Conservation (phyloP, 2,113 vertebrate species). For the Notarius quadriscutis region DNA sequence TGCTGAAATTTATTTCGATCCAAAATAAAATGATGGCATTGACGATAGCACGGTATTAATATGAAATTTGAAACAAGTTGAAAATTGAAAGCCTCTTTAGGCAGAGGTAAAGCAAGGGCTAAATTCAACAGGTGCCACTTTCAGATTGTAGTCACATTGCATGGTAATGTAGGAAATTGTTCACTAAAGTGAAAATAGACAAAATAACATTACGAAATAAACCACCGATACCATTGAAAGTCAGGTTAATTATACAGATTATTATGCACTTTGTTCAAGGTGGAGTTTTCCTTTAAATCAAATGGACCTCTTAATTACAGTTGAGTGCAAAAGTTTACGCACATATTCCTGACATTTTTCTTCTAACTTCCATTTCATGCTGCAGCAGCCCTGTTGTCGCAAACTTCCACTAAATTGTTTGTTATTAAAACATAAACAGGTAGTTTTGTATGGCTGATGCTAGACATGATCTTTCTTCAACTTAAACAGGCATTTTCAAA, state of each 20-base stretch:
- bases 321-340: not conserved
- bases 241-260: not conserved
- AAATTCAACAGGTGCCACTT: not conserved
- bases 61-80: too few relatives aligned
- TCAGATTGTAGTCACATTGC: not conserved
- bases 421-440: too few relatives aligned
- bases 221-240: not conserved
- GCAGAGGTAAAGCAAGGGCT: too few relatives aligned
- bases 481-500: slow-evolving; percentile 75
- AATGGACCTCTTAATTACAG: not conserved
- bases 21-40: too few relatives aligned
- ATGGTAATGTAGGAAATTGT: not conserved
- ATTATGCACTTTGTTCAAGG: not conserved
- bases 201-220: not conserved
- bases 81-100: too few relatives aligned
- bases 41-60: too few relatives aligned
- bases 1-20: too few relatives aligned
- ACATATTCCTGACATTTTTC: not conserved
- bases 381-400: not conserved
- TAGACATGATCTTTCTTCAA: not conserved
- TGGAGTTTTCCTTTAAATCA: not conserved
- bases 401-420: not conserved
- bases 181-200: not conserved
- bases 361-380: not conserved
- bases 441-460: not conserved